Conservation (phyloP, 2,113 vertebrate species). For the Dicrurus megarhynchus region DNA sequence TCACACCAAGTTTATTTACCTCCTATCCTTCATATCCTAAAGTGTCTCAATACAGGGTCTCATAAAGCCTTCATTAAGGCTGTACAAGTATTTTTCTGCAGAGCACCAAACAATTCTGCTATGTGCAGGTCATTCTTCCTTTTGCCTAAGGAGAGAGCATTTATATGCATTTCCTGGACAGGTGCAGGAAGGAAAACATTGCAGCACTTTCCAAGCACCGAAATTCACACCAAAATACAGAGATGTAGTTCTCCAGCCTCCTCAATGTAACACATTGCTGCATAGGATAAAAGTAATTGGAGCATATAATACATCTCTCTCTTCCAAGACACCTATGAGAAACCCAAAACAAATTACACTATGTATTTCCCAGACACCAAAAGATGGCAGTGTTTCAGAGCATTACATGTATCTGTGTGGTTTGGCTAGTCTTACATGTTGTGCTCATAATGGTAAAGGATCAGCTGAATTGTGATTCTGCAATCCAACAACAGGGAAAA, state of each 20-base stretch:
- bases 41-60: neutral
- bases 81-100: neutral
- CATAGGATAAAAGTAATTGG: neutral
- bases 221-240: neutral
- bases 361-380: neutral
- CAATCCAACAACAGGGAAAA: neutral
- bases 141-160: neutral
- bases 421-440: neutral
- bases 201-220: neutral
- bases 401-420: neutral
- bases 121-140: neutral
- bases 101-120: neutral
- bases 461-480: neutral
- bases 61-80: neutral
- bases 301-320: neutral
- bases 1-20: neutral
- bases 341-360: neutral
- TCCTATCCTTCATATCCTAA: neutral
- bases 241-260: neutral
- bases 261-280: neutral
- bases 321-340: neutral
- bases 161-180: neutral
- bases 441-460: neutral
- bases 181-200: neutral
- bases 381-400: conserved; percentile 59